These are phyloP conservation scores for Holothuria glaberrima DNA, from an alignment of 35 echinoderm and acorn worm genomes.

Conservation along the genomic window DNA sequence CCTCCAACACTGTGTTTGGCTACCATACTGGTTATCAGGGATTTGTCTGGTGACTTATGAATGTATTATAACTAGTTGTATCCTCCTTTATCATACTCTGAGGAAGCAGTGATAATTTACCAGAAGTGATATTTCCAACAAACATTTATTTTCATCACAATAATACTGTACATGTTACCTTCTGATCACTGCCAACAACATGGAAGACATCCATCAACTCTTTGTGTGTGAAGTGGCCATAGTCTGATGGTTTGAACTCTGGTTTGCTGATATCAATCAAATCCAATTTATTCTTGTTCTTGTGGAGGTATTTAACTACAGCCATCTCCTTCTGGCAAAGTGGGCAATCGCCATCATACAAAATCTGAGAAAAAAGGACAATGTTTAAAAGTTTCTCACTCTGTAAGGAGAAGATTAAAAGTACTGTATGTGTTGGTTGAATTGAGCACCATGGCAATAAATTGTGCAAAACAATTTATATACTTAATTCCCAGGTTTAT, in stretches of 20 bases:
- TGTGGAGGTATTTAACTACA: conserved; percentile 13
- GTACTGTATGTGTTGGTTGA: not conserved
- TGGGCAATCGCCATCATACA: conserved; percentile 63
- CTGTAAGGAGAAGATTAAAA: not conserved
- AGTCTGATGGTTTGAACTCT: conserved; percentile 39
- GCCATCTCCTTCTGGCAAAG: conserved; percentile 50
- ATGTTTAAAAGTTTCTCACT: not conserved
- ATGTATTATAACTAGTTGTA: too few relatives aligned
- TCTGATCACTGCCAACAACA: conserved; percentile 22
- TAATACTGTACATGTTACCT: conserved; percentile 5
- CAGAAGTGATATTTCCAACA: too few relatives aligned
- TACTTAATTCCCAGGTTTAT: too few relatives aligned
- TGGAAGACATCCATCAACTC: conserved; percentile 53
- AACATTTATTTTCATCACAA: too few relatives aligned
- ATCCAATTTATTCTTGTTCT: conserved; percentile 28
- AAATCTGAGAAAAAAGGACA: conserved; percentile 24
- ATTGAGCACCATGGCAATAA: too few relatives aligned
- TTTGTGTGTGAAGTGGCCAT: conserved; percentile 39
- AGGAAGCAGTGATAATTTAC: too few relatives aligned
- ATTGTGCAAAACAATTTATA: too few relatives aligned
- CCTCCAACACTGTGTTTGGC: too few relatives aligned
- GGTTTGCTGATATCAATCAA: conserved; percentile 42
- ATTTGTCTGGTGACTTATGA: too few relatives aligned
- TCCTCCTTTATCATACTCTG: too few relatives aligned
- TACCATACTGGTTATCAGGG: too few relatives aligned